Percentiles rank a stretch among this genome's conserved stretches.
phyloP scores from a whole-genome alignment of 2,888 invertebrate species.

The Rhodophaea formosa region DNA sequence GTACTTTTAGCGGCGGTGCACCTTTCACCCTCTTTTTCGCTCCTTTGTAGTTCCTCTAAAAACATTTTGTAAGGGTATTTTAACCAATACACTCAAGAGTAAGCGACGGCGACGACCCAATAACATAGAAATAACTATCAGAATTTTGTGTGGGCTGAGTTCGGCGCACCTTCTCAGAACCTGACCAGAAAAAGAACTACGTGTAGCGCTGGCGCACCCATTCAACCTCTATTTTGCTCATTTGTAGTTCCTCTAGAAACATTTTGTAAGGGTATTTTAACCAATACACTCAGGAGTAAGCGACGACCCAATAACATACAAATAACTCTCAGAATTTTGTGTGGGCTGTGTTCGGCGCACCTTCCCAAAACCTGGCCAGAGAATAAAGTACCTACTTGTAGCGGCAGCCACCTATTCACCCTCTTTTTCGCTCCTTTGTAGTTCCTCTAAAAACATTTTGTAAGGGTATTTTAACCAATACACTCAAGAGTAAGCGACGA shows the following conservation, averaged over 20 bases:
- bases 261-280: no score
- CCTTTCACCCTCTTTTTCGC: no score
- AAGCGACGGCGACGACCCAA: slow-evolving; percentile 2
- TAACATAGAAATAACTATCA: slow-evolving; percentile 13
- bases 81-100: no score
- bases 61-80: slow-evolving; percentile 1
- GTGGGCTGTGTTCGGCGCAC: slow-evolving; percentile 4
- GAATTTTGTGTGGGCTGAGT: slow-evolving; percentile 1
- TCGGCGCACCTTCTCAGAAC: slow-evolving; percentile 5
- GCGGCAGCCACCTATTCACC: no score
- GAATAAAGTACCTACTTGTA: background rate
- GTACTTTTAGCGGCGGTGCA: background rate
- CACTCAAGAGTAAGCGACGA: background rate
- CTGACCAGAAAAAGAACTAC: background rate
- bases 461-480: no score
- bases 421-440: no score
- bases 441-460: background rate
- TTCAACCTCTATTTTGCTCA: no score
- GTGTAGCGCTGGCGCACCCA: no score
- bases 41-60: background rate
- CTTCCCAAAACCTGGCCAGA: background rate
- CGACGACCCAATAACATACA: slow-evolving; percentile 12
- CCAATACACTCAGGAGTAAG: no score
- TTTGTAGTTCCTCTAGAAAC: background rate
- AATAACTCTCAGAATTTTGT: slow-evolving; percentile 9